Percentiles rank a stretch among this genome's conserved stretches.
Conservation (phyloP, 2,113 vertebrate genomes). For the Otus sunia region DNA sequence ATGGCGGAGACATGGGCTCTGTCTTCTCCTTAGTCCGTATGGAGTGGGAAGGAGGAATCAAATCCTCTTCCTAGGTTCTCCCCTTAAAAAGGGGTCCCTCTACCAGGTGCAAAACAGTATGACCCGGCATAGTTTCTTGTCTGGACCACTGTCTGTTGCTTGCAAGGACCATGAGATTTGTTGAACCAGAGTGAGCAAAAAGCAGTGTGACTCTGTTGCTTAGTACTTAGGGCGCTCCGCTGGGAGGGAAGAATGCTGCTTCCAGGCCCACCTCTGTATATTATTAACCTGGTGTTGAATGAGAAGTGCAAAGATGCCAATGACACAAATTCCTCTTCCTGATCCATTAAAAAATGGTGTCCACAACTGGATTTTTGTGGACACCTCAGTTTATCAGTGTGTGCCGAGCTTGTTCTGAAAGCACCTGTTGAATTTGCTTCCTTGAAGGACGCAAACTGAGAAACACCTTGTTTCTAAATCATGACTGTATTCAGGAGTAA, state of each 20-base stretch:
- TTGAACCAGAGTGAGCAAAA: background rate
- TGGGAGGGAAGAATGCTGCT: background rate
- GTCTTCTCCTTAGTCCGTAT: background rate
- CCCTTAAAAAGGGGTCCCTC: background rate
- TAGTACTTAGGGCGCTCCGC: background rate
- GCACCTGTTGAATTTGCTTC: background rate
- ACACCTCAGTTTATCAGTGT: background rate
- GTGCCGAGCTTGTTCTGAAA: background rate
- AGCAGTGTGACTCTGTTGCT: background rate
- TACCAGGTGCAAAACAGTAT: background rate
- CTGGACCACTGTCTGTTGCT: background rate
- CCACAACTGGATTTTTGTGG: background rate
- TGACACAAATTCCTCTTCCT: background rate
- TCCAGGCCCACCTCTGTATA: background rate
- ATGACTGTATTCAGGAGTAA: background rate
- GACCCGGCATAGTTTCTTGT: background rate
- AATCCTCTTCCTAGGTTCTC: background rate
- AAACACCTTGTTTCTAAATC: background rate
- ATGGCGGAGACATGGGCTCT: background rate
- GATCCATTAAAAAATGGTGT: background rate
- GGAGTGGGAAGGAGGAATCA: background rate
- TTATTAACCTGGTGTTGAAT: constrained; percentile 22
- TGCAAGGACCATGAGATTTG: background rate
- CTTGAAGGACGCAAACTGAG: background rate
- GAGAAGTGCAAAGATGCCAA: background rate